Evolutionary conservation across 2,888 invertebrate genomes (phyloP).

Genomic region (Lepidocyrtoides sp.): DNA sequence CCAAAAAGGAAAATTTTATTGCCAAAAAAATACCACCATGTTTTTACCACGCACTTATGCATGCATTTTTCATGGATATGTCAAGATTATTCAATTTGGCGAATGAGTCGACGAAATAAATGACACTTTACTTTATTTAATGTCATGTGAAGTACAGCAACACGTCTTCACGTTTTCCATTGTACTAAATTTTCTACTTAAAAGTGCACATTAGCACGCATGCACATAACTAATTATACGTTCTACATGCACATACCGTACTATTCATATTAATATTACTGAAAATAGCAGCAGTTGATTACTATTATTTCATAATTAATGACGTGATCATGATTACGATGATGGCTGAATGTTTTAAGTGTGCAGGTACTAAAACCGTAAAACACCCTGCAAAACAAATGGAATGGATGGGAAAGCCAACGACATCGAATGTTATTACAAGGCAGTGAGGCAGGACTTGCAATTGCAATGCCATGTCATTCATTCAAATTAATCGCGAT

Average conservation of each 20-base stretch:
- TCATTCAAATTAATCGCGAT: neutral
- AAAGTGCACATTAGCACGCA: too few relatives aligned
- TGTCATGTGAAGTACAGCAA: neutral
- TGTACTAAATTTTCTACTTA: neutral
- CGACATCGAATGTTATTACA: neutral
- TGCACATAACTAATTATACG: neutral
- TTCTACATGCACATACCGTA: neutral
- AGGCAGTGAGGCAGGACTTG: neutral
- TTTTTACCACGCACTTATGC: too few relatives aligned
- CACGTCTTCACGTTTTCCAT: neutral
- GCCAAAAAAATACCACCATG: neutral
- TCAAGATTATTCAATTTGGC: neutral
- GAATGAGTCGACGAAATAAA: neutral
- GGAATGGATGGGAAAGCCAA: neutral
- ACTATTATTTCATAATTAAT: constrained; percentile 63
- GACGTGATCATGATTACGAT: constrained; percentile 47
- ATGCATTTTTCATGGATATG: too few relatives aligned
- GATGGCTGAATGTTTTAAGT: constrained; percentile 54
- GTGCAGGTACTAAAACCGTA: neutral
- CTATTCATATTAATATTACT: neutral
- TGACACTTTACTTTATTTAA: neutral
- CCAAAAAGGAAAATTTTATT: neutral
- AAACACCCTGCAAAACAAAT: neutral
- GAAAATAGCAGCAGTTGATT: constrained; percentile 2
- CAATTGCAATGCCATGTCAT: constrained; percentile 16